Evolutionary conservation across 2,888 invertebrate species (phyloP).

Genomic region (Heliconius erato): DNA sequence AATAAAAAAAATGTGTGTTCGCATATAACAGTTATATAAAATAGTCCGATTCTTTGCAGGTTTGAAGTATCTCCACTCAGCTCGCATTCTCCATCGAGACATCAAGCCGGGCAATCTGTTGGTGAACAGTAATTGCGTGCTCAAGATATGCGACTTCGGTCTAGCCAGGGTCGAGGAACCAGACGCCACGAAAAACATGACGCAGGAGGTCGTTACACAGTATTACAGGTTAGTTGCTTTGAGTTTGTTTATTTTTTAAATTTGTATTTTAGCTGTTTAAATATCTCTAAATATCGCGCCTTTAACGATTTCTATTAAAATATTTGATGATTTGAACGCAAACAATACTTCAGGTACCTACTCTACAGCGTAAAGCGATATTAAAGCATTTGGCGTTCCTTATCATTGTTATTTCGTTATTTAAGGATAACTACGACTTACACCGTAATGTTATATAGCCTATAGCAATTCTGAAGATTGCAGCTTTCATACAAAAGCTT

Average conservation of each 20-base stretch:
- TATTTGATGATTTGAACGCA: too few species aligned
- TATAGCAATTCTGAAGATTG: too few species aligned
- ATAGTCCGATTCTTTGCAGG: conserved; percentile 83
- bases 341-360: too few species aligned
- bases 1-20: neutral
- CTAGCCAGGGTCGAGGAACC: conserved; percentile 99
- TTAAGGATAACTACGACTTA: too few species aligned
- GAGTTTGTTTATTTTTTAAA: neutral
- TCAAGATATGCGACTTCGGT: conserved; percentile 99
- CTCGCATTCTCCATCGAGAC: conserved; percentile 98
- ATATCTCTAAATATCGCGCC: too few species aligned
- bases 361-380: too few species aligned
- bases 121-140: conserved; percentile 99
- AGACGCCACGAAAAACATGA: conserved; percentile 97
- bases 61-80: conserved; percentile 99
- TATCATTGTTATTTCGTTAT: too few species aligned
- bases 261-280: neutral
- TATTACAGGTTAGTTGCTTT: conserved; percentile 90
- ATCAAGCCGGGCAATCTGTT: conserved; percentile 99
- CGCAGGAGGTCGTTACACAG: conserved; percentile 99
- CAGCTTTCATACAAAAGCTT: too few species aligned
- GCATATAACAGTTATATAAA: neutral
- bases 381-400: too few species aligned
- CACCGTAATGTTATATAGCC: too few species aligned
- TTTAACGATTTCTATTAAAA: too few species aligned